A percentile compares a stretch with the other conserved stretches of the same genome.
Evolutionary conservation across 2,113 vertebrate genomes (phyloP).

Genomic region (Chrysemys picta): DNA sequence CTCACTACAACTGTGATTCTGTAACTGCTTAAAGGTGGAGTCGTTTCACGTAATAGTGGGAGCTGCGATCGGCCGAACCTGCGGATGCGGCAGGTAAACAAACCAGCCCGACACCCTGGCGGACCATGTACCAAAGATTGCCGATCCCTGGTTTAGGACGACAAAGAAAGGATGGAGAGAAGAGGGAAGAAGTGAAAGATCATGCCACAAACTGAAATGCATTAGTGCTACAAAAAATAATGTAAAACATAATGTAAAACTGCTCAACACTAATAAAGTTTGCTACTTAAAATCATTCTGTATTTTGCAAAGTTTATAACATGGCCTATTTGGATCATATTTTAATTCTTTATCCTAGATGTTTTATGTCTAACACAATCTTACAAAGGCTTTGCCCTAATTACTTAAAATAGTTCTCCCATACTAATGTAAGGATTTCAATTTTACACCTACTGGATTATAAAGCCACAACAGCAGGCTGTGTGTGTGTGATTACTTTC

Average conservation of each 20-base stretch:
- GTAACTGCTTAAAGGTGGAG: neutral
- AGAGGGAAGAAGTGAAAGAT: neutral
- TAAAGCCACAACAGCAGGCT: slow-evolving; percentile 39
- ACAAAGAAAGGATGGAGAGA: neutral
- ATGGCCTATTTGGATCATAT: slow-evolving; percentile 23
- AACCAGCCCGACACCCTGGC: too few species aligned
- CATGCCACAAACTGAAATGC: neutral
- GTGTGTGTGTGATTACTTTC: slow-evolving; percentile 39
- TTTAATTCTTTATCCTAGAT: slow-evolving; percentile 34
- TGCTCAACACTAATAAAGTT: neutral
- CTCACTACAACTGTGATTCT: neutral
- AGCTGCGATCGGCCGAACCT: too few species aligned
- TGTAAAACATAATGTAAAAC: slow-evolving; percentile 24
- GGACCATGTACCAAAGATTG: too few species aligned
- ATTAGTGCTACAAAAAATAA: neutral
- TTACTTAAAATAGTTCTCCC: slow-evolving; percentile 61
- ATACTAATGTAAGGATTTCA: slow-evolving; percentile 53
- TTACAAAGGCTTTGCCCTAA: slow-evolving; percentile 59
- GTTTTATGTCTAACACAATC: slow-evolving; percentile 35
- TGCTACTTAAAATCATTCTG: neutral
- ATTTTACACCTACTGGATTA: slow-evolving; percentile 70
- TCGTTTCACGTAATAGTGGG: neutral
- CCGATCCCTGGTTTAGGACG: neutral
- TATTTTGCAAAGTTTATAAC: slow-evolving; percentile 11
- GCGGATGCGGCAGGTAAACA: too few species aligned